phyloP scores from a whole-genome alignment of 2,113 vertebrate species.

The Callaeas wilsoni region DNA sequence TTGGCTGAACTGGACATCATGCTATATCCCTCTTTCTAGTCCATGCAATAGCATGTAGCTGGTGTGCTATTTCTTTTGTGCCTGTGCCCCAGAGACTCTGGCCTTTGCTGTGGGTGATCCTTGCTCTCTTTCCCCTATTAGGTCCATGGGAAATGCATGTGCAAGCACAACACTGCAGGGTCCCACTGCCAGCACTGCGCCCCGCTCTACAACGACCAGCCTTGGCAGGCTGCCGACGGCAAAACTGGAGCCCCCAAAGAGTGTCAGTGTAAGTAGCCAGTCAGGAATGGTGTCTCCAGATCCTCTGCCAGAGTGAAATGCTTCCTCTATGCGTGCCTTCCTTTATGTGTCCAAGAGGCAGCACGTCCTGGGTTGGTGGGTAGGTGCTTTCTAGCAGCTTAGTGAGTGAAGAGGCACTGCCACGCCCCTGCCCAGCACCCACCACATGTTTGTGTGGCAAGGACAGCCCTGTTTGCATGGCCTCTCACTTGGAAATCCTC shows the following conservation, averaged over 20 bases:
- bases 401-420: not conserved
- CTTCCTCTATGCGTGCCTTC: not conserved
- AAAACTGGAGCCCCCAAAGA: conserved; percentile 85
- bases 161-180: conserved; percentile 93
- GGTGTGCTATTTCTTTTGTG: not conserved
- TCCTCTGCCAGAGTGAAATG: not conserved
- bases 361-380: not conserved
- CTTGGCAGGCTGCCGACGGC: conserved; percentile 92
- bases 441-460: not conserved
- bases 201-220: conserved; percentile 87
- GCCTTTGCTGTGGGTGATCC: not conserved
- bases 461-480: not conserved
- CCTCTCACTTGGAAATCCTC: not conserved
- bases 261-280: conserved; percentile 85
- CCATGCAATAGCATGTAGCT: not conserved
- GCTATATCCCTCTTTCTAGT: not conserved
- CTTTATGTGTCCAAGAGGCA: not conserved
- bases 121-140: conserved; percentile 50
- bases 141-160: conserved; percentile 95
- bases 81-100: not conserved
- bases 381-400: not conserved
- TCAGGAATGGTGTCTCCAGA: not conserved
- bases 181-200: conserved; percentile 89
- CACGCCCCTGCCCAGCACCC: fast-evolving
- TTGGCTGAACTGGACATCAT: not conserved